These are phyloP conservation scores for Penelope pileata DNA, from an alignment of 2,113 vertebrate species.

Conservation along the genomic window DNA sequence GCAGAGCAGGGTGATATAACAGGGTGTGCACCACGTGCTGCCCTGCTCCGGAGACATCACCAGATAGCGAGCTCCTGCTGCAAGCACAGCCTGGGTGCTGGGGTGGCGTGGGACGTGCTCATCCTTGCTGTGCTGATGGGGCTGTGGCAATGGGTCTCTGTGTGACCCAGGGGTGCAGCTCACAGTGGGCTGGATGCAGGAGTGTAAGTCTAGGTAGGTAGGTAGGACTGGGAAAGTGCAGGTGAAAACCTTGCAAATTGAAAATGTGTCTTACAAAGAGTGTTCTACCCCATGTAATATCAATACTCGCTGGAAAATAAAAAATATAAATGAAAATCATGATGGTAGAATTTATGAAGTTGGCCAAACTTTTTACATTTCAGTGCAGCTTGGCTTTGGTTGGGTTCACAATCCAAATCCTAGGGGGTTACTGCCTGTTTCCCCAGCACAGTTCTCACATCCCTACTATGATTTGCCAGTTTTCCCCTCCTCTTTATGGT, in stretches of 20 bases:
- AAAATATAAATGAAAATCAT: neutral
- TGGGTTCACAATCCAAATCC: constrained; percentile 7
- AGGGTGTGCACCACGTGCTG: neutral
- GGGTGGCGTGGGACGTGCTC: neutral
- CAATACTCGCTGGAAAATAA: neutral
- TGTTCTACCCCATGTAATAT: neutral
- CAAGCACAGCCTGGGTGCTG: neutral
- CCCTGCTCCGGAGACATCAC: neutral
- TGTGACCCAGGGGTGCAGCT: neutral
- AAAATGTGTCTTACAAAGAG: neutral
- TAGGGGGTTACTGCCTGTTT: neutral
- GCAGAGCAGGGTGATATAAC: neutral
- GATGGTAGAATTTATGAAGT: neutral
- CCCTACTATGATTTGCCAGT: neutral
- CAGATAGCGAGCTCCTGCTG: neutral
- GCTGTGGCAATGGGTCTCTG: neutral
- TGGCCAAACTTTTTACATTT: constrained; percentile 17
- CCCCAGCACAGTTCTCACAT: neutral
- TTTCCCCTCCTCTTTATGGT: constrained; percentile 8
- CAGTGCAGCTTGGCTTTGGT: constrained; percentile 13
- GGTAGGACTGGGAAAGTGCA: neutral
- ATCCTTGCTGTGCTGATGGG: neutral
- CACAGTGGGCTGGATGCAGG: accelerated
- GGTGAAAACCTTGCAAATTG: neutral
- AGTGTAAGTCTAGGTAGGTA: too few species aligned